Percentiles rank a stretch among this genome's conserved stretches.
phyloP scores from a whole-genome alignment of 2,797 vertebrate genomes.

The Vireo griseus region DNA sequence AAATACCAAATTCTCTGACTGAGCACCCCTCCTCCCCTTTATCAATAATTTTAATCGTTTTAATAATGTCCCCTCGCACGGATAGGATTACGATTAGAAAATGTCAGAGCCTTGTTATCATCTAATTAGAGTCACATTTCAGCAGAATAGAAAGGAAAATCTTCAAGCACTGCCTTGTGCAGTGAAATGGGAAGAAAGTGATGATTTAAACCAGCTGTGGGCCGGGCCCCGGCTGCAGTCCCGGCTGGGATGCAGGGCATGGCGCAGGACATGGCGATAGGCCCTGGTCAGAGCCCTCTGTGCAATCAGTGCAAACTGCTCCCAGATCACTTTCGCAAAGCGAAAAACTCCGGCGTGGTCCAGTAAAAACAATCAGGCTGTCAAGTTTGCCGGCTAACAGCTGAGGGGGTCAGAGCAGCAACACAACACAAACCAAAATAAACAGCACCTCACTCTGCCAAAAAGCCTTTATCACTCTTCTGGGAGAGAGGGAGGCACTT shows the following conservation, averaged over 20 bases:
- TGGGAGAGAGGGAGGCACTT: constrained; percentile 69
- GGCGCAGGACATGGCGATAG: background rate
- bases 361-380: constrained; percentile 75
- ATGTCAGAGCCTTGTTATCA: constrained; percentile 80
- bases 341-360: background rate
- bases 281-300: constrained; percentile 44
- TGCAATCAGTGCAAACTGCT: constrained; percentile 66
- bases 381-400: constrained; percentile 72
- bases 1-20: background rate
- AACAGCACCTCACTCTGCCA: constrained; percentile 67
- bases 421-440: constrained; percentile 76
- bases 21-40: background rate
- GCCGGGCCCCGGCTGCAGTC: background rate
- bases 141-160: constrained; percentile 69
- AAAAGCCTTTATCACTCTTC: constrained; percentile 71
- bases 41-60: constrained; percentile 75
- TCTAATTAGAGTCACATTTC: constrained; percentile 80
- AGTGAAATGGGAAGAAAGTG: constrained; percentile 63
- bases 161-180: constrained; percentile 51
- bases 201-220: constrained; percentile 69
- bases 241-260: background rate
- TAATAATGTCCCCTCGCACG: constrained; percentile 67
- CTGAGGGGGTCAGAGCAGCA: constrained; percentile 77
- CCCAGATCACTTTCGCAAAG: constrained; percentile 46
- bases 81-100: constrained; percentile 75